Percentiles rank a stretch among this genome's conserved stretches.
Evolutionary conservation across 2,888 invertebrate genomes (phyloP).

Genomic region (Oscheius sp.): DNA sequence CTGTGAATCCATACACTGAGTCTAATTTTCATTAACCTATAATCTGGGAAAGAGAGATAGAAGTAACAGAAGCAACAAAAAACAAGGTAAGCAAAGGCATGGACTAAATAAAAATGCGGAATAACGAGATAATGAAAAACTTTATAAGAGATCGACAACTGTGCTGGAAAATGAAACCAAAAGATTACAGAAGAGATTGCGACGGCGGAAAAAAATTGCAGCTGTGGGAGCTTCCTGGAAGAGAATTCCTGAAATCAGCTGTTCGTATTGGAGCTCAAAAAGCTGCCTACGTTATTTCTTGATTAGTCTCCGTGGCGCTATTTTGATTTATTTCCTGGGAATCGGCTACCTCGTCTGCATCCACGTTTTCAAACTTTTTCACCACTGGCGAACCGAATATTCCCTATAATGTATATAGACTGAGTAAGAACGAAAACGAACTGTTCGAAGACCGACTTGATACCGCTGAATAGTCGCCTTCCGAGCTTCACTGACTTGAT

Average conservation of each 20-base stretch:
- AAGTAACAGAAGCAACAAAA: background rate
- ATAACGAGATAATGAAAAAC: background rate
- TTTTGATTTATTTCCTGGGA: background rate
- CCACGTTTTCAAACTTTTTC: conserved; percentile 39
- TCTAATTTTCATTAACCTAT: background rate
- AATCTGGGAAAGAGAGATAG: background rate
- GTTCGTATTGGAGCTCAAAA: background rate
- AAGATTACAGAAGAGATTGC: conserved; percentile 13
- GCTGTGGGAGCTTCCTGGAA: background rate
- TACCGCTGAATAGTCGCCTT: conserved; percentile 36
- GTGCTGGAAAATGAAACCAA: background rate
- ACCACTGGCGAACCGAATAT: conserved; percentile 38
- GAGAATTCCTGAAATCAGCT: background rate
- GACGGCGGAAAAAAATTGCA: conserved; percentile 1
- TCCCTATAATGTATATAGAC: conserved; percentile 20
- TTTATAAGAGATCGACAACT: background rate
- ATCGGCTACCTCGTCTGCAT: conserved; percentile 34
- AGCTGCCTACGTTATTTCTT: background rate
- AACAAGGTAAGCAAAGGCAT: background rate
- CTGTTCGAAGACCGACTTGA: conserved; percentile 31
- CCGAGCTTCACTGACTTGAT: conserved; percentile 32
- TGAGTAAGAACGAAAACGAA: background rate
- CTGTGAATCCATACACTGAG: background rate
- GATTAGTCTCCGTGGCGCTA: background rate
- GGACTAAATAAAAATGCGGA: background rate